Conservation (phyloP, 2,113 vertebrate genomes). For the Cricetomys ansorgei region DNA sequence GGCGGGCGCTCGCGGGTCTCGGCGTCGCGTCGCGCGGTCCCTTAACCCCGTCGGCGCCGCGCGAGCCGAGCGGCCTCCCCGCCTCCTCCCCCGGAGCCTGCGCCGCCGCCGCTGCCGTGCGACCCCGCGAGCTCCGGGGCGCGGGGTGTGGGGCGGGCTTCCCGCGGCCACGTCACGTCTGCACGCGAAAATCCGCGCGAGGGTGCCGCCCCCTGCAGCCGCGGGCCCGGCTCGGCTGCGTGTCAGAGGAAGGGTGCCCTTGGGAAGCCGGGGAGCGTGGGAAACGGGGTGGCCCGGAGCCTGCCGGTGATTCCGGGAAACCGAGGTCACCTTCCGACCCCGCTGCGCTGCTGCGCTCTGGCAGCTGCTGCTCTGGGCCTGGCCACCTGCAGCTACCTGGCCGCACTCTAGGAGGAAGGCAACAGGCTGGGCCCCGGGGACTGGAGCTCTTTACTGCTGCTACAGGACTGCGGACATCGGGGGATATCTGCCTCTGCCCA, state of each 20-base stretch:
- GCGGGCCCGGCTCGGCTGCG: neutral
- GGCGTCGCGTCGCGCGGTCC: constrained; percentile 75
- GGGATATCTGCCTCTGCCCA: neutral
- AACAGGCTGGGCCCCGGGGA: constrained; percentile 24
- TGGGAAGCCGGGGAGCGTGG: constrained; percentile 3
- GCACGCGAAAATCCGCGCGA: neutral
- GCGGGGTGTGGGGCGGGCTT: neutral
- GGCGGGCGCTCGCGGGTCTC: constrained; percentile 81
- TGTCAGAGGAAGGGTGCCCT: constrained; percentile 55
- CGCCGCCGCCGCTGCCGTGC: neutral
- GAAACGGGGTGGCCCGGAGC: neutral
- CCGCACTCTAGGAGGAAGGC: neutral
- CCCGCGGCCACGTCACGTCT: neutral
- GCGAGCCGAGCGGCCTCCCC: neutral
- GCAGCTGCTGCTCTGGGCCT: neutral
- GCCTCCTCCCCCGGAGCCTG: neutral
- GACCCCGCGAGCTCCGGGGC: neutral
- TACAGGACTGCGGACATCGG: neutral
- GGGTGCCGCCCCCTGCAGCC: neutral
- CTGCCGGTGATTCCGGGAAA: constrained; percentile 3
- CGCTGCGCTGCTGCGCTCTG: too few relatives aligned
- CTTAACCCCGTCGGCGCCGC: constrained; percentile 86
- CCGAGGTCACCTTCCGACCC: neutral
- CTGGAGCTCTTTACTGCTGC: neutral
- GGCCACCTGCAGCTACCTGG: constrained; percentile 59